Conservation (phyloP, 2,113 vertebrate species). For the Gracilinanus agilis region DNA sequence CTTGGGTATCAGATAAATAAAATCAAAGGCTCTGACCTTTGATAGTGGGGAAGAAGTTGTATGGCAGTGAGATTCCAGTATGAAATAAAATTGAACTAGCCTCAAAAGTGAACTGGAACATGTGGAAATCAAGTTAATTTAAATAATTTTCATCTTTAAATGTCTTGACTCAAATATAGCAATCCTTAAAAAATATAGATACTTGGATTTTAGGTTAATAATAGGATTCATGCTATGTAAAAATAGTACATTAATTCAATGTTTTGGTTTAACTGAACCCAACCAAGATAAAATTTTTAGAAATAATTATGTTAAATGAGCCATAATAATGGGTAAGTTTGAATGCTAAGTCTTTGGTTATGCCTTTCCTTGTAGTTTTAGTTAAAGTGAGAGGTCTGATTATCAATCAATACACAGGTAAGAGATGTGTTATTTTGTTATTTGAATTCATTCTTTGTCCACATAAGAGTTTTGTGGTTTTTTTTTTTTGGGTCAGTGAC, state of each 20-base stretch:
- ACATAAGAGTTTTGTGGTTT: background rate
- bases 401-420: constrained; percentile 35
- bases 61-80: background rate
- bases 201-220: background rate
- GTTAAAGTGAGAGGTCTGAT: background rate
- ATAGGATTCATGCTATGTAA: constrained; percentile 14
- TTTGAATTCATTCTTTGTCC: constrained; percentile 32
- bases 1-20: background rate
- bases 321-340: background rate
- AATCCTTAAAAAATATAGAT: background rate
- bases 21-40: background rate
- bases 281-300: constrained; percentile 36
- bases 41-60: background rate
- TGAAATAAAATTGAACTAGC: background rate
- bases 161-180: background rate
- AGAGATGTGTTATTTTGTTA: constrained; percentile 30
- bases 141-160: constrained; percentile 8
- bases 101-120: background rate
- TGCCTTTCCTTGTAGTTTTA: constrained; percentile 18
- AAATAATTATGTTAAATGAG: background rate
- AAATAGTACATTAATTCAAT: background rate
- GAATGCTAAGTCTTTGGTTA: background rate
- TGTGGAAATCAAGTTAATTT: constrained; percentile 12
- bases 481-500: background rate
- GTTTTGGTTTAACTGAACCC: constrained; percentile 25